Conservation (phyloP, 37 sponge, comb jelly and placozoan species). For the Agelas oroides region DNA sequence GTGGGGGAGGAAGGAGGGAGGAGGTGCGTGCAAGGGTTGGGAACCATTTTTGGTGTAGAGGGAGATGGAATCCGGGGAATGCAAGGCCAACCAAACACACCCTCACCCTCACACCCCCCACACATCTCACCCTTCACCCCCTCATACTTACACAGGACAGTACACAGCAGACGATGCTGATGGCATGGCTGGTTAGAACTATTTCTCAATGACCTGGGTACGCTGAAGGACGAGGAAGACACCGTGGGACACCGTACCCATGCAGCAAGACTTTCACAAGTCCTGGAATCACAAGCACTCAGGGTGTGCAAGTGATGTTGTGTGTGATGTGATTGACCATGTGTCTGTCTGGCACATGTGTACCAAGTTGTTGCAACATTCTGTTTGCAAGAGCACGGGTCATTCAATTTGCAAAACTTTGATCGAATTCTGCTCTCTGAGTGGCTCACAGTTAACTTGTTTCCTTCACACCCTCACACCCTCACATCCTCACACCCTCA, state of each 20-base stretch:
- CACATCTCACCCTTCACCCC: background rate
- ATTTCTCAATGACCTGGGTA: slow-evolving; percentile 83
- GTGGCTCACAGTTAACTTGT: too few species aligned
- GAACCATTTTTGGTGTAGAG: background rate
- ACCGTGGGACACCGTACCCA: slow-evolving; percentile 21
- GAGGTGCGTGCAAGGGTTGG: background rate
- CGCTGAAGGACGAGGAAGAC: slow-evolving; percentile 63
- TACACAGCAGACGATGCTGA: slow-evolving; percentile 88
- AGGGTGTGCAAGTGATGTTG: slow-evolving; percentile 59
- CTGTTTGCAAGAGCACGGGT: too few species aligned
- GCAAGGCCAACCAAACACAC: too few species aligned
- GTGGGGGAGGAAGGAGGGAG: too few species aligned
- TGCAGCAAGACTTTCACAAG: slow-evolving; percentile 71
- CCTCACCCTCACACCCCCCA: background rate
- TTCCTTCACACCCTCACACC: too few species aligned
- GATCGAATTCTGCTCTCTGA: too few species aligned
- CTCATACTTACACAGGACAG: too few species aligned
- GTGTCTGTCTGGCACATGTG: too few species aligned
- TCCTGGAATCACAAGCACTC: slow-evolving; percentile 51
- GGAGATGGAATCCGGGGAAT: background rate
- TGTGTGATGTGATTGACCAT: too few species aligned
- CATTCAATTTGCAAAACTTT: too few species aligned
- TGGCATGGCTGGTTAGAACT: slow-evolving; percentile 89
- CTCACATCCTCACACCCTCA: too few species aligned
- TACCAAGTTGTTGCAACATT: too few species aligned